Conservation (phyloP, 2,797 vertebrate species). For the Smutsia temminckii region DNA sequence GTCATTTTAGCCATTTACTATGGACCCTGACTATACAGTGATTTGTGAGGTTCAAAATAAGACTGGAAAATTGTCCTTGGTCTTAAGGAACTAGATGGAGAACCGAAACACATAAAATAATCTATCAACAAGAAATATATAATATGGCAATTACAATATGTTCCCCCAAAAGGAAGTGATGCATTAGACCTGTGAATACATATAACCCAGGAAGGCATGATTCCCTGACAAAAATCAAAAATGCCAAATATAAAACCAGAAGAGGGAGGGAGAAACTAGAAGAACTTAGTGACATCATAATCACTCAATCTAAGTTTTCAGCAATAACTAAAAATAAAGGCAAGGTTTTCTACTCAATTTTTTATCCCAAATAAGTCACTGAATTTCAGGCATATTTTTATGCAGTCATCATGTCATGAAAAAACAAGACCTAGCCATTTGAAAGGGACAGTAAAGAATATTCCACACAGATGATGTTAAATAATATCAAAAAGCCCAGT, state of each 20-base stretch:
- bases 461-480: neutral
- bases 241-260: neutral
- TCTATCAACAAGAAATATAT: neutral
- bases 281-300: neutral
- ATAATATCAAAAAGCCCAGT: neutral
- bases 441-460: neutral
- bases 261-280: neutral
- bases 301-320: constrained; percentile 22
- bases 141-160: neutral
- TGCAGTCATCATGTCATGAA: neutral
- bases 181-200: neutral
- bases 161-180: neutral
- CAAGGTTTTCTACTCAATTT: neutral
- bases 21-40: neutral
- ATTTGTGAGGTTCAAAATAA: constrained; percentile 35
- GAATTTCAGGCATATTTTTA: neutral
- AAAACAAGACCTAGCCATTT: neutral
- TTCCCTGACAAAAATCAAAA: neutral
- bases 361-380: neutral
- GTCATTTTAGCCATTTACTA: neutral
- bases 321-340: neutral
- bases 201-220: neutral
- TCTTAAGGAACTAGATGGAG: neutral
- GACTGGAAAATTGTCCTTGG: neutral
- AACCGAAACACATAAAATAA: neutral